These are phyloP conservation scores for Caenorhabditis sp. DNA, from an alignment of 2,888 invertebrate species.

Conservation along the genomic window DNA sequence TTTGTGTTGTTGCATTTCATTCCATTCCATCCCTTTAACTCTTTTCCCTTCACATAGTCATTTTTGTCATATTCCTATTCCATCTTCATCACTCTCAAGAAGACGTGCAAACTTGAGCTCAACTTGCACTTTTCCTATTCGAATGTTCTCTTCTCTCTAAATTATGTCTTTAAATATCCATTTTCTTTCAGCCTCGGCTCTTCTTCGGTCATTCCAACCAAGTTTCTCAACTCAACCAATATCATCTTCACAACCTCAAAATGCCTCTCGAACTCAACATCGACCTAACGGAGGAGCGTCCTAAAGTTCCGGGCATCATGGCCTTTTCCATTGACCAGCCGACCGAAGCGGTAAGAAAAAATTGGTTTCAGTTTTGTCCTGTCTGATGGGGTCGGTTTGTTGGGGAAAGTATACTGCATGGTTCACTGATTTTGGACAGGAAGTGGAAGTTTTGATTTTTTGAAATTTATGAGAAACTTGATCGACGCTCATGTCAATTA, in stretches of 20 bases:
- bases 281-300: conserved; percentile 63
- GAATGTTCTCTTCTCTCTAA: not conserved
- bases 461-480: not conserved
- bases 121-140: not conserved
- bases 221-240: conserved; percentile 11
- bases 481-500: conserved; percentile 1
- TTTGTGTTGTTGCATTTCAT: conserved; percentile 31
- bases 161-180: not conserved
- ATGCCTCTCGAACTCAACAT: conserved; percentile 61
- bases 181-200: conserved; percentile 67
- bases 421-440: conserved; percentile 1
- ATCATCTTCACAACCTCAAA: not conserved
- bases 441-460: not conserved
- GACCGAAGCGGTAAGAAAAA: conserved; percentile 35
- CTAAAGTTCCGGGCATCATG: conserved; percentile 60
- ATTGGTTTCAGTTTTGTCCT: too few relatives aligned
- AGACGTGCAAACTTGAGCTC: not conserved
- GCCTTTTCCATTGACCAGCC: conserved; percentile 44
- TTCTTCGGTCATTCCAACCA: conserved; percentile 51
- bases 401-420: not conserved
- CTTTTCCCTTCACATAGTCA: not conserved
- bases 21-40: conserved; percentile 11
- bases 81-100: conserved; percentile 7
- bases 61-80: conserved; percentile 16
- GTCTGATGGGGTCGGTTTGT: not conserved